A percentile compares a stretch with the other conserved stretches of the same genome.
These are phyloP conservation scores for Portunus trituberculatus DNA, from an alignment of 1,140 invertebrate species.

Conservation along the genomic window DNA sequence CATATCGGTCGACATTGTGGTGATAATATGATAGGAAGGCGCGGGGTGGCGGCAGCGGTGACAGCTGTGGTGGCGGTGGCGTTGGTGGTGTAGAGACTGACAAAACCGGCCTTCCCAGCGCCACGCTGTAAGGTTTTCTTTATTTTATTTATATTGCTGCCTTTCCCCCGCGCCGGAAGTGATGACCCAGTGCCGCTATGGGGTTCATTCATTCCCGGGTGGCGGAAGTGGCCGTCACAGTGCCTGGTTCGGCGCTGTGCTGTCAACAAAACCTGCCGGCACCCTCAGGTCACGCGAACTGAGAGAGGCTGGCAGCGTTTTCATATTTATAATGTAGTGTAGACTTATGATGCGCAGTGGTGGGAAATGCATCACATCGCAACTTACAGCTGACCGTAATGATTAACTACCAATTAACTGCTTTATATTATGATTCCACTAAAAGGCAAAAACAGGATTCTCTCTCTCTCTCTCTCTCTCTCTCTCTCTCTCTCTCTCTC, in stretches of 20 bases:
- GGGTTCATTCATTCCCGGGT: conserved; percentile 33
- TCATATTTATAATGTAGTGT: too few relatives aligned
- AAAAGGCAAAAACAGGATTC: too few relatives aligned
- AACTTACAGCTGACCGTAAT: too few relatives aligned
- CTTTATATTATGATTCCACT: too few relatives aligned
- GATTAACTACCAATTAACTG: too few relatives aligned
- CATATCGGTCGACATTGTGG: background rate
- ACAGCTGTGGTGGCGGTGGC: too few relatives aligned
- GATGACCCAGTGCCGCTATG: background rate
- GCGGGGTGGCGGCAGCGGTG: background rate
- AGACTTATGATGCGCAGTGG: too few relatives aligned
- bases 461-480: too few relatives aligned
- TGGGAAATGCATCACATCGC: too few relatives aligned
- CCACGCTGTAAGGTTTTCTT: background rate
- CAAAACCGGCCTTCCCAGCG: background rate
- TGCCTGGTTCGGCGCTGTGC: background rate
- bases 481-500: too few relatives aligned
- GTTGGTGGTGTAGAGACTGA: background rate
- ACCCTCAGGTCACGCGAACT: too few relatives aligned
- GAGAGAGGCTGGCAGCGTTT: too few relatives aligned
- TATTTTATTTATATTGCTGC: background rate
- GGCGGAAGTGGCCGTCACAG: conserved; percentile 49
- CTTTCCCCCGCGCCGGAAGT: conserved; percentile 7
- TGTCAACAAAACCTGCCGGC: background rate
- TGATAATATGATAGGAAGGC: background rate